Percentiles rank a stretch among this genome's conserved stretches.
These are phyloP conservation scores for Halictus rubicundus DNA, from an alignment of 1,140 invertebrate species.

Conservation along the genomic window DNA sequence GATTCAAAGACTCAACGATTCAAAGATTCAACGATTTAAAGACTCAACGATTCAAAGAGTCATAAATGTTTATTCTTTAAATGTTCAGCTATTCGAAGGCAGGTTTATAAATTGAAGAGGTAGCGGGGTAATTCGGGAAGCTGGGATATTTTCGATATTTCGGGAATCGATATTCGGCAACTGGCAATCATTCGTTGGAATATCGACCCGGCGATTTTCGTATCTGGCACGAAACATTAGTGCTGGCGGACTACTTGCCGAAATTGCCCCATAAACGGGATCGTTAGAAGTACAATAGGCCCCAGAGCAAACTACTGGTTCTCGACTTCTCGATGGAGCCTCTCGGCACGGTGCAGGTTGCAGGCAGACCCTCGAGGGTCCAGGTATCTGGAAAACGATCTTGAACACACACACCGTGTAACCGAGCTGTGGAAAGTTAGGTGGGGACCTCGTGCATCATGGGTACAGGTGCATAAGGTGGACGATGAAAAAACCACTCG, in stretches of 20 bases:
- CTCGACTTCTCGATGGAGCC: conserved; percentile 37
- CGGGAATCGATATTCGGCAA: background rate
- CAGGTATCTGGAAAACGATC: conserved; percentile 54
- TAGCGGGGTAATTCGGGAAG: no score
- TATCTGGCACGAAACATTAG: conserved; percentile 15
- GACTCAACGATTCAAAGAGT: no score
- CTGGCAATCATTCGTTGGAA: background rate
- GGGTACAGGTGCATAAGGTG: conserved; percentile 47
- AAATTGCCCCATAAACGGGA: conserved; percentile 51
- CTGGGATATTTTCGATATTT: background rate
- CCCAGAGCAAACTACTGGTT: conserved; percentile 29
- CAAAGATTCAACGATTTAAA: no score
- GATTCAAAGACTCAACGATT: no score
- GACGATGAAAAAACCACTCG: conserved; percentile 32
- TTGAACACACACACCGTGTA: conserved; percentile 32
- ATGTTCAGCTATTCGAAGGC: no score
- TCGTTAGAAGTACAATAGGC: conserved; percentile 54
- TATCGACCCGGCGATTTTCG: conserved; percentile 31
- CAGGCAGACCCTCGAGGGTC: conserved; percentile 51
- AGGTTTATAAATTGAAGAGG: no score
- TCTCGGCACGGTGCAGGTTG: conserved; percentile 10
- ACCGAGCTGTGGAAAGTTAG: conserved; percentile 47
- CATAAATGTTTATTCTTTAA: no score
- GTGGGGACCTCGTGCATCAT: background rate
- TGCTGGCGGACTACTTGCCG: conserved; percentile 22